phyloP scores from a whole-genome alignment of 2,797 vertebrate species.

The Falco cherrug region DNA sequence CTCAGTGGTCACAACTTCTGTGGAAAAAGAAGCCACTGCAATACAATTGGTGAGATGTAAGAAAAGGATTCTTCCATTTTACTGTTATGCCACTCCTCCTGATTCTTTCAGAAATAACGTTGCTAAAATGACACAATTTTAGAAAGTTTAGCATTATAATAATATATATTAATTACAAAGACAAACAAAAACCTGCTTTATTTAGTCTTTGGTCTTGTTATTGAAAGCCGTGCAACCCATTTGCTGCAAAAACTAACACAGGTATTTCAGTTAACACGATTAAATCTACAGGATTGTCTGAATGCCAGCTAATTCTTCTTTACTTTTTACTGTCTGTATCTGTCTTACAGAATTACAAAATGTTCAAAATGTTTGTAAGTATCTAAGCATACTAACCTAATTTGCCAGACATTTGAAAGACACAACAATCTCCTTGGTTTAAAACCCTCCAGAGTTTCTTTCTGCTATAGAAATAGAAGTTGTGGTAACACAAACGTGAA shows the following conservation, averaged over 20 bases:
- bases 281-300: neutral
- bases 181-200: neutral
- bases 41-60: neutral
- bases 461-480: neutral
- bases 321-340: neutral
- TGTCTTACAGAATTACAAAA: neutral
- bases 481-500: neutral
- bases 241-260: neutral
- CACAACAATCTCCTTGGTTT: neutral
- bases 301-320: neutral
- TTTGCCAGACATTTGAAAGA: neutral
- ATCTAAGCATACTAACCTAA: neutral
- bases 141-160: accelerated
- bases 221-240: neutral
- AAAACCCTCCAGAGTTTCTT: neutral
- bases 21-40: neutral
- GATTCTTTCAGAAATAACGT: neutral
- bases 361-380: neutral
- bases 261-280: neutral
- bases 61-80: neutral
- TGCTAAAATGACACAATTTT: neutral
- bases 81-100: neutral
- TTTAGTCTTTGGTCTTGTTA: neutral
- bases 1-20: neutral
- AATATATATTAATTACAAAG: neutral